These are phyloP conservation scores for Mus minutoides DNA, from an alignment of 2,797 vertebrate genomes.

Conservation along the genomic window DNA sequence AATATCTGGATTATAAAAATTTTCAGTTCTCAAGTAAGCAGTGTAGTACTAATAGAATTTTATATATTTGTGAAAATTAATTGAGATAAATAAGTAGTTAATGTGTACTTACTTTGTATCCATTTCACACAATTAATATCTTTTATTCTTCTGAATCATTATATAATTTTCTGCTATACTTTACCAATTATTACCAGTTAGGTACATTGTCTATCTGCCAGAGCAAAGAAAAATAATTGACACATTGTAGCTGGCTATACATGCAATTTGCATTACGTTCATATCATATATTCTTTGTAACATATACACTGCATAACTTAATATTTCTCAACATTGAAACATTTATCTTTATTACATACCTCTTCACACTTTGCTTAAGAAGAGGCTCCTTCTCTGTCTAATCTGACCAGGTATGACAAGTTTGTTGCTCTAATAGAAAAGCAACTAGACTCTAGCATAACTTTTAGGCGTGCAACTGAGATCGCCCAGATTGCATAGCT, in stretches of 20 bases:
- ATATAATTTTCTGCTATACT: neutral
- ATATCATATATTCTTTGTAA: neutral
- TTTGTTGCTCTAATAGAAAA: neutral
- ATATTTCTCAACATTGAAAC: neutral
- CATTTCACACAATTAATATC: neutral
- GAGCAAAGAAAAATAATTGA: neutral
- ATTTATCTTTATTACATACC: neutral
- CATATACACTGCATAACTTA: neutral
- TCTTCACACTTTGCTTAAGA: neutral
- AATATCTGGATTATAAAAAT: neutral
- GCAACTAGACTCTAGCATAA: neutral
- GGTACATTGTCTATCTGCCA: neutral
- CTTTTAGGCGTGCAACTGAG: neutral
- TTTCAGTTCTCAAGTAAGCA: neutral
- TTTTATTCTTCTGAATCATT: neutral
- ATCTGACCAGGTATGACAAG: neutral
- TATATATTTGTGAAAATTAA: conserved; percentile 3
- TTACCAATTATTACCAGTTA: neutral
- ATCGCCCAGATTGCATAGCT: neutral
- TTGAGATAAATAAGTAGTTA: neutral
- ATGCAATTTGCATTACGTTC: neutral
- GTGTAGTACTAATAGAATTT: neutral
- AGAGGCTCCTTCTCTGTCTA: neutral
- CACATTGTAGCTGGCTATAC: neutral
- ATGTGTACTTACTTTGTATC: neutral